Evolutionary conservation across 1,140 invertebrate species (phyloP).

Genomic region (Drosophila bipectinata): DNA sequence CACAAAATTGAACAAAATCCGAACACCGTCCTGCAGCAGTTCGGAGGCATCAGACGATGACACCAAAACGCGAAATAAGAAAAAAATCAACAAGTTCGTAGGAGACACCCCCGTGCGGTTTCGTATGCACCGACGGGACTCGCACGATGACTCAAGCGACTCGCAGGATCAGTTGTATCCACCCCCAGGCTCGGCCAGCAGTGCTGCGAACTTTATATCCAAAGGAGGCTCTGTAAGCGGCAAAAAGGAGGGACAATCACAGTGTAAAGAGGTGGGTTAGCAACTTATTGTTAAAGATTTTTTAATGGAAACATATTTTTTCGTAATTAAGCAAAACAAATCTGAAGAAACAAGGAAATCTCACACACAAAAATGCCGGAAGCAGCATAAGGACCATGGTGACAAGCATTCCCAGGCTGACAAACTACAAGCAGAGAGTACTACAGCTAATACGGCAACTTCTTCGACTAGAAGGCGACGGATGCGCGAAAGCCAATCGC

Average conservation of each 20-base stretch:
- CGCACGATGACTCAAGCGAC: constrained; percentile 91
- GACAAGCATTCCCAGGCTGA: constrained; percentile 72
- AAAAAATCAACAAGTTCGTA: constrained; percentile 89
- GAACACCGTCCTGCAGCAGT: constrained; percentile 94
- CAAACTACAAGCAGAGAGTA: constrained; percentile 39
- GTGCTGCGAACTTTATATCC: constrained; percentile 59
- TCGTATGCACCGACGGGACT: constrained; percentile 88
- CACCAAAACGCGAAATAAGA: constrained; percentile 91
- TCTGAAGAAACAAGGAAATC: constrained; percentile 72
- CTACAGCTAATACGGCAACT: constrained; percentile 15
- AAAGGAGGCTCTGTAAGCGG: constrained; percentile 67
- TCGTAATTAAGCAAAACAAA: constrained; percentile 68
- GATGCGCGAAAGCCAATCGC: constrained; percentile 90
- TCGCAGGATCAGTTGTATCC: constrained; percentile 88
- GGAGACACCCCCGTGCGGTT: constrained; percentile 85
- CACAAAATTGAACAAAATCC: constrained; percentile 89
- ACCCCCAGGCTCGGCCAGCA: constrained; percentile 70
- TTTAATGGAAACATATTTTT: background rate
- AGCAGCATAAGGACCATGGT: constrained; percentile 70
- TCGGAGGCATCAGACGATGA: constrained; percentile 96
- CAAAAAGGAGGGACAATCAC: constrained; percentile 73
- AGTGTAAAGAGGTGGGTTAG: constrained; percentile 61
- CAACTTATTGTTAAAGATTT: background rate
- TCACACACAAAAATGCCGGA: constrained; percentile 70
- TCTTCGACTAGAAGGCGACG: constrained; percentile 84